Conservation (phyloP, 35 echinoderm and acorn worm genomes). For the Holothuria glaberrima region DNA sequence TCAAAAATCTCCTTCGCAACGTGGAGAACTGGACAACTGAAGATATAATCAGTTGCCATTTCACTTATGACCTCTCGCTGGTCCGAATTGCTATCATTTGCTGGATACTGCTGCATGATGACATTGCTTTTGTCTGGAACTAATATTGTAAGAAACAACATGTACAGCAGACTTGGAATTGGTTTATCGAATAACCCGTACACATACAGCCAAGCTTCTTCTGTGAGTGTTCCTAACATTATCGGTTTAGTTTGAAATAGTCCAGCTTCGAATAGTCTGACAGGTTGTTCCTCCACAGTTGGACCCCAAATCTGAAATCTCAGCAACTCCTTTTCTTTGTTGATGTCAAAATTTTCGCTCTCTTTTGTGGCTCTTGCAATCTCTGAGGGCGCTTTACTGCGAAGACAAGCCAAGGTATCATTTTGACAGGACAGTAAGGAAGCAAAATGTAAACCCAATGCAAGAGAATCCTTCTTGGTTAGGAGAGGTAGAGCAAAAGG, state of each 20-base stretch:
- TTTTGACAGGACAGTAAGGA: conserved; percentile 14
- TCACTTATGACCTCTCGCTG: conserved; percentile 35
- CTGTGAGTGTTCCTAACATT: conserved; percentile 55
- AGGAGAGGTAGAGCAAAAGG: conserved; percentile 62
- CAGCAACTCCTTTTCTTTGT: conserved; percentile 12
- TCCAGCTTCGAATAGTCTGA: conserved; percentile 34
- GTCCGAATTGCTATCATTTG: background rate
- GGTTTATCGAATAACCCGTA: conserved; percentile 3
- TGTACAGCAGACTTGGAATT: background rate
- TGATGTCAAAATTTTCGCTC: background rate
- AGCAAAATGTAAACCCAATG: conserved; percentile 37
- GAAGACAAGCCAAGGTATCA: conserved; percentile 51
- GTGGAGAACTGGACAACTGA: conserved; percentile 28
- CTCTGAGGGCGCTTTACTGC: conserved; percentile 4
- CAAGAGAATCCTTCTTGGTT: background rate
- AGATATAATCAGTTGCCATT: conserved; percentile 42
- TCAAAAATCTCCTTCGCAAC: conserved; percentile 15
- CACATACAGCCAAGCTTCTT: conserved; percentile 58
- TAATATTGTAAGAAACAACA: conserved; percentile 7
- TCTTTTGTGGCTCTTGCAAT: background rate
- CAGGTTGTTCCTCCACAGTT: conserved; percentile 31
- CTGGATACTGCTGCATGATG: conserved; percentile 39
- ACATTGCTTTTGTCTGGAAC: conserved; percentile 19
- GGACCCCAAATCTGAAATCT: conserved; percentile 63
- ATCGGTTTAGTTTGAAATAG: conserved; percentile 48